A percentile compares a stretch with the other conserved stretches of the same genome.
Conservation (phyloP, 2,888 invertebrate species). For the Parasteatoda lunata region DNA sequence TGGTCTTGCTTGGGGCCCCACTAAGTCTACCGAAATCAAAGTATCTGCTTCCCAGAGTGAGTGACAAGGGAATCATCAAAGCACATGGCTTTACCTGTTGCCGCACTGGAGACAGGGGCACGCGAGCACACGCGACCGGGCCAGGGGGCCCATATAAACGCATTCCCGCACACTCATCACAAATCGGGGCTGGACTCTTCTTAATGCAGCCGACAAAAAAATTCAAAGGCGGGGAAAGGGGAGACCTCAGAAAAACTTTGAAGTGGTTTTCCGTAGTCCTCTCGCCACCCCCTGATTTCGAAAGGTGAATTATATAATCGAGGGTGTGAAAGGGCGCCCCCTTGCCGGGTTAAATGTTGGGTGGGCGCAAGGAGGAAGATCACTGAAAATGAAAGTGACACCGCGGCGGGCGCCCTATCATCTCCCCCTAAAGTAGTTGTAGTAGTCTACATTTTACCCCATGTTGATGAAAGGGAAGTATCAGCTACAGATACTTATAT, state of each 20-base stretch:
- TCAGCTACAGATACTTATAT: neutral
- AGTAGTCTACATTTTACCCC: neutral
- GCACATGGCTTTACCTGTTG: too few species aligned
- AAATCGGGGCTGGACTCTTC: neutral
- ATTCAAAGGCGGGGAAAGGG: constrained; percentile 5
- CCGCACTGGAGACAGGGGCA: neutral
- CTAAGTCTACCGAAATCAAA: too few species aligned
- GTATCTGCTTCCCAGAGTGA: too few species aligned
- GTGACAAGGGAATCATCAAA: too few species aligned
- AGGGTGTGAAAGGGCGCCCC: constrained; percentile 2
- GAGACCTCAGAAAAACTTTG: constrained; percentile 1
- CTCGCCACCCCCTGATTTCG: neutral
- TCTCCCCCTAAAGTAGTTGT: neutral
- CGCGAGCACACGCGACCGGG: neutral
- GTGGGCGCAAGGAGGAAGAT: neutral
- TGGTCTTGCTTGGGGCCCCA: too few species aligned
- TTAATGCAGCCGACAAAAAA: neutral
- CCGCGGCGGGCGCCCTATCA: constrained; percentile 7
- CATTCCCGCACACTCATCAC: neutral
- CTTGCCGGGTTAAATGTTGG: constrained; percentile 17
- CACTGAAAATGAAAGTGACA: constrained; percentile 56
- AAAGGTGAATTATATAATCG: constrained; percentile 47
- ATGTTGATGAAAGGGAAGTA: constrained; percentile 42
- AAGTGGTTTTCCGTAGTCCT: constrained; percentile 16
- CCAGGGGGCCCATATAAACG: neutral